phyloP scores from a whole-genome alignment of 2,888 invertebrate species.

The Patella pellucida region DNA sequence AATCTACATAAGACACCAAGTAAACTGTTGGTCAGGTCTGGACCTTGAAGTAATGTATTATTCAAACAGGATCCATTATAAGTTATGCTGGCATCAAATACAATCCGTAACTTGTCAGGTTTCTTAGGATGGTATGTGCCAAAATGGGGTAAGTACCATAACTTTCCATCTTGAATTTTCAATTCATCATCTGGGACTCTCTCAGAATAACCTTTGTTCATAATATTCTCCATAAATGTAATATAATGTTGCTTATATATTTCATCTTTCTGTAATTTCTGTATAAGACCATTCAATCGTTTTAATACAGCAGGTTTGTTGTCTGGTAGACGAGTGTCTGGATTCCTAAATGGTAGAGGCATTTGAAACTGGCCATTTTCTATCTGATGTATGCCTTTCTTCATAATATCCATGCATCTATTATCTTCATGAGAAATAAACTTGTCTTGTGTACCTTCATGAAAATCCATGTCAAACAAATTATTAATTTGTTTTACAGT shows the following conservation, averaged over 20 bases:
- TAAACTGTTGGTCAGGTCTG: conserved; percentile 41
- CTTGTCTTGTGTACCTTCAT: background rate
- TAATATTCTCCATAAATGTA: conserved; percentile 29
- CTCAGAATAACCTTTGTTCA: conserved; percentile 25
- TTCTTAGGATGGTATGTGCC: conserved; percentile 37
- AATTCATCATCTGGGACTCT: conserved; percentile 17
- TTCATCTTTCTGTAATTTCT: conserved; percentile 3
- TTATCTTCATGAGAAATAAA: conserved; percentile 15
- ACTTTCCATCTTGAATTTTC: conserved; percentile 7
- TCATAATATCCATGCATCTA: conserved; percentile 16
- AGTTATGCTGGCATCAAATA: conserved; percentile 35
- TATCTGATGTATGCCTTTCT: conserved; percentile 8
- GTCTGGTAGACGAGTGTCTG: conserved; percentile 18
- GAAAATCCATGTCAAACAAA: background rate
- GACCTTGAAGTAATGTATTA: conserved; percentile 35
- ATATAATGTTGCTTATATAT: conserved; percentile 17
- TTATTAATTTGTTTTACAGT: background rate
- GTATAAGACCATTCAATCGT: conserved; percentile 8
- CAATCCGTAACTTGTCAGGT: conserved; percentile 27
- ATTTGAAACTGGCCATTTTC: conserved; percentile 25
- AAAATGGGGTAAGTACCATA: conserved; percentile 39
- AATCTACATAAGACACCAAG: conserved; percentile 42
- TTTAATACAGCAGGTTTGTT: conserved; percentile 15
- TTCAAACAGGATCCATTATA: conserved; percentile 37
- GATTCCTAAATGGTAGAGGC: conserved; percentile 17